Conservation (phyloP, 2,888 invertebrate species). For the Osedax frankpressi region DNA sequence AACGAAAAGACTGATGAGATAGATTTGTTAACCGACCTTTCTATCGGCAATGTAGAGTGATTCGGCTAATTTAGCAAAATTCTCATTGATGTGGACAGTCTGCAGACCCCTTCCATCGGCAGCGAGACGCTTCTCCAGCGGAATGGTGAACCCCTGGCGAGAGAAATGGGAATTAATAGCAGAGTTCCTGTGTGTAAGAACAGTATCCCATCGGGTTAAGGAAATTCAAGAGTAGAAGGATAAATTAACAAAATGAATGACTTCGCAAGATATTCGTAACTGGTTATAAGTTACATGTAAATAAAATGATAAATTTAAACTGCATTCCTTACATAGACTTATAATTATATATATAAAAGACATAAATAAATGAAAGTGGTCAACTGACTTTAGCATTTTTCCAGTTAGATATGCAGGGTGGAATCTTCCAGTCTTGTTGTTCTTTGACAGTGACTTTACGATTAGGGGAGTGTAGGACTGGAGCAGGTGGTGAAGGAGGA, state of each 20-base stretch:
- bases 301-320: not conserved
- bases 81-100: constrained; percentile 87
- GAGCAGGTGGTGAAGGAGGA: constrained; percentile 95
- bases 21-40: constrained; percentile 52
- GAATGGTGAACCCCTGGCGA: constrained; percentile 91
- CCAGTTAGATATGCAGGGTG: constrained; percentile 98
- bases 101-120: constrained; percentile 95
- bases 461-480: constrained; percentile 94
- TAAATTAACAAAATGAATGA: too few species aligned
- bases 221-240: too few species aligned
- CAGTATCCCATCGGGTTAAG: too few species aligned
- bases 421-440: constrained; percentile 97
- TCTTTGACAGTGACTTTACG: constrained; percentile 91
- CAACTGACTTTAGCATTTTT: constrained; percentile 80
- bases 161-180: too few species aligned
- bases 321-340: not conserved
- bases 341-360: not conserved
- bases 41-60: constrained; percentile 92
- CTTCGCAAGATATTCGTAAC: too few species aligned
- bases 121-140: constrained; percentile 88
- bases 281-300: not conserved
- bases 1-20: not conserved
- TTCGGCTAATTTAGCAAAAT: constrained; percentile 94
- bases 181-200: too few species aligned
- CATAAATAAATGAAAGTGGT: not conserved